These are phyloP conservation scores for Phodopus roborovskii DNA, from an alignment of 2,113 vertebrate genomes.

Conservation along the genomic window DNA sequence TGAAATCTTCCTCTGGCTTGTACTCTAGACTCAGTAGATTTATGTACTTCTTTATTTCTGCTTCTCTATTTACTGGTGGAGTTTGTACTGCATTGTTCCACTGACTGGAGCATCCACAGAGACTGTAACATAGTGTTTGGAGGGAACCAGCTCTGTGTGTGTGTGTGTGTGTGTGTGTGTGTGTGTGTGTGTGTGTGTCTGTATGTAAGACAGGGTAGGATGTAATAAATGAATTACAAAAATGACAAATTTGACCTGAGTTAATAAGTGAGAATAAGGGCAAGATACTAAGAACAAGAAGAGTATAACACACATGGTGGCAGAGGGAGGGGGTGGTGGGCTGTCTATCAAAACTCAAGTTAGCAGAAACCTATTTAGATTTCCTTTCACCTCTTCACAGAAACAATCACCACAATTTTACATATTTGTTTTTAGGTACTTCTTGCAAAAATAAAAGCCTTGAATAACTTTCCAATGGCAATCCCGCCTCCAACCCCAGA, in stretches of 20 bases:
- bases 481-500: slow-evolving; percentile 82
- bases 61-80: background rate
- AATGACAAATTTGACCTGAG: background rate
- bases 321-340: background rate
- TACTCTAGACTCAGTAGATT: background rate
- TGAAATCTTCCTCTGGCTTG: background rate
- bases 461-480: slow-evolving; percentile 79
- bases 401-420: background rate
- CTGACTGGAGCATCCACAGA: background rate
- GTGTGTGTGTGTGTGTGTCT: background rate
- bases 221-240: background rate
- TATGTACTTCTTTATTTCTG: background rate
- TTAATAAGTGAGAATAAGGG: slow-evolving; percentile 15
- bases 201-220: background rate
- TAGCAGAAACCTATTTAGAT: background rate
- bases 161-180: background rate
- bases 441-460: slow-evolving; percentile 81
- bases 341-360: background rate
- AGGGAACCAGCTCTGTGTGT: background rate
- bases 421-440: slow-evolving; percentile 72
- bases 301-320: background rate
- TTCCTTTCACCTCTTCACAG: background rate
- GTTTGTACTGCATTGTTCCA: too few species aligned
- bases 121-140: background rate
- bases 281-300: background rate